Conservation (phyloP, 2,113 vertebrate species). For the Formicarius rufipectus region DNA sequence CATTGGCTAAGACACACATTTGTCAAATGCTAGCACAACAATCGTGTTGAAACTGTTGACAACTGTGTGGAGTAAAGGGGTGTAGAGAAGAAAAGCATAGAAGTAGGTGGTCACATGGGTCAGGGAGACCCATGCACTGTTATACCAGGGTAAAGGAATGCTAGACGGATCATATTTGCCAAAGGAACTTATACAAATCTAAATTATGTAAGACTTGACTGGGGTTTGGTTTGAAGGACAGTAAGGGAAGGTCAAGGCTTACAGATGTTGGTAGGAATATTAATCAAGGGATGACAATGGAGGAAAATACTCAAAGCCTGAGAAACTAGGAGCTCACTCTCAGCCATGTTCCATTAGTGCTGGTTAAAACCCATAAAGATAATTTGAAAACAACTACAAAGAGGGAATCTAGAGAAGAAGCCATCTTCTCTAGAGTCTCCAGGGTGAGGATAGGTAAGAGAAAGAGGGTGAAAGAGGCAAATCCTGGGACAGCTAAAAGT, state of each 20-base stretch:
- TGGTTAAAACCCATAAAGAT: neutral
- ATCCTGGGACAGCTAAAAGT: neutral
- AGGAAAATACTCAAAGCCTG: neutral
- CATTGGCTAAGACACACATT: neutral
- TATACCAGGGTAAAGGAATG: neutral
- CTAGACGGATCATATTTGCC: accelerated
- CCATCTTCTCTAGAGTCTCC: neutral
- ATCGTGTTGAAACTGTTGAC: neutral
- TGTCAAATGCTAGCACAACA: neutral
- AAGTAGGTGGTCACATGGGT: neutral
- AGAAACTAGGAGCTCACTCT: neutral
- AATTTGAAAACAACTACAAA: neutral
- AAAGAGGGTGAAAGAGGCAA: neutral
- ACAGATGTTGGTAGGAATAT: neutral
- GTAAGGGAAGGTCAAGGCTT: neutral
- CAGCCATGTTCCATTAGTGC: neutral
- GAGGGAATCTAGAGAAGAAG: neutral
- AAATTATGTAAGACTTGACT: neutral
- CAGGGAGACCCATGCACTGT: neutral
- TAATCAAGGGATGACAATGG: neutral
- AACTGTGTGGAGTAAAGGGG: neutral
- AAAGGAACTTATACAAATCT: neutral
- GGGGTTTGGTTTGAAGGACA: neutral
- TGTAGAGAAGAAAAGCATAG: neutral
- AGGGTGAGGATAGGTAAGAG: neutral